phyloP scores from a whole-genome alignment of 2,888 invertebrate species.

The Diogma glabrata region DNA sequence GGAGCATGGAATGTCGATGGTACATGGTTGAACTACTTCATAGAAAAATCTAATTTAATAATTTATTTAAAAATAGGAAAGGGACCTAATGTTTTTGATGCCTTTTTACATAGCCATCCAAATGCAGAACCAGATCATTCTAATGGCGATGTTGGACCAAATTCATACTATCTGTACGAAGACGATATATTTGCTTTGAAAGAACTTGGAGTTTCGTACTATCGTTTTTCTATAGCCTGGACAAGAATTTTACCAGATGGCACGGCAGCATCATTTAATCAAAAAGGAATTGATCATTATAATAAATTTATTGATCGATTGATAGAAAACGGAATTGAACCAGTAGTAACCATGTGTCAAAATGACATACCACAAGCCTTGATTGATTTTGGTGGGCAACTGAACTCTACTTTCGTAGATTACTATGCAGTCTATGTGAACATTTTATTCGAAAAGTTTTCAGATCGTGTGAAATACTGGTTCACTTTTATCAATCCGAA shows the following conservation, averaged over 20 bases:
- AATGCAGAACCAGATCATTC: conserved; percentile 30
- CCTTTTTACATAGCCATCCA: conserved; percentile 22
- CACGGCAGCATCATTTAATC: conserved; percentile 41
- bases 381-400: conserved; percentile 43
- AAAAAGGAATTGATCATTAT: conserved; percentile 51
- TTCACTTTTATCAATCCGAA: conserved; percentile 47
- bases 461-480: conserved; percentile 41
- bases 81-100: conserved; percentile 39
- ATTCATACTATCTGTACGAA: conserved; percentile 43
- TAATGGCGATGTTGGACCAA: conserved; percentile 43
- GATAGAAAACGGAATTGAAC: conserved; percentile 45
- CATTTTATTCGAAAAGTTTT: conserved; percentile 36
- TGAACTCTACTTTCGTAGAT: conserved; percentile 34
- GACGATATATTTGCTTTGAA: conserved; percentile 43
- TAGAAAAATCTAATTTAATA: too few species aligned
- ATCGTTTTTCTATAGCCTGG: conserved; percentile 53
- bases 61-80: too few species aligned
- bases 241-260: conserved; percentile 49
- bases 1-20: too few species aligned
- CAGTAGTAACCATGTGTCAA: conserved; percentile 46
- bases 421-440: conserved; percentile 42
- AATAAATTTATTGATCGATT: conserved; percentile 50
- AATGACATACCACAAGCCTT: conserved; percentile 44
- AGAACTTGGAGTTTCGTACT: conserved; percentile 38
- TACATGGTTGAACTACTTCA: too few species aligned